A percentile compares a stretch with the other conserved stretches of the same genome.
Evolutionary conservation across 2,888 invertebrate genomes (phyloP).

Genomic region (Conus canariensis): DNA sequence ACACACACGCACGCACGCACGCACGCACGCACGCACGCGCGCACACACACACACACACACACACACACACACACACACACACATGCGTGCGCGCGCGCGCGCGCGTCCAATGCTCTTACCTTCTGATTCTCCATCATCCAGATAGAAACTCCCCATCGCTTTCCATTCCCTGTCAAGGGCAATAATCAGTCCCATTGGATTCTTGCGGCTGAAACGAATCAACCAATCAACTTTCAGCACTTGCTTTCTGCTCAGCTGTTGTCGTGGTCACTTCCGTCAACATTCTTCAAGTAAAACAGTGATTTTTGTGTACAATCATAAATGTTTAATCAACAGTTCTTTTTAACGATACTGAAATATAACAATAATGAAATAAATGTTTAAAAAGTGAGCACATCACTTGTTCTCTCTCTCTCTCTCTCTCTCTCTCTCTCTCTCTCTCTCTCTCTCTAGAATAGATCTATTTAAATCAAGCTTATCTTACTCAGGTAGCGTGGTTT

Average conservation of each 20-base stretch:
- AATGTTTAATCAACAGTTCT: no score
- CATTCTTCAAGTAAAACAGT: no score
- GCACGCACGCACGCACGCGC: background rate
- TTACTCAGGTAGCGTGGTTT: no score
- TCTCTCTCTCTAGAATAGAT: no score
- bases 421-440: no score
- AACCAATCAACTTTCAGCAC: background rate
- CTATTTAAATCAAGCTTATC: no score
- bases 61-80: conserved; percentile 9
- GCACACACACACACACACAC: no score
- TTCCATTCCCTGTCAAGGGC: background rate
- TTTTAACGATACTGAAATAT: no score
- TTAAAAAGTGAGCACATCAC: no score
- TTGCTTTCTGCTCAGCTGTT: background rate
- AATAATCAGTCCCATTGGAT: conserved; percentile 32
- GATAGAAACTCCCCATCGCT: background rate
- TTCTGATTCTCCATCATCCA: conserved; percentile 23
- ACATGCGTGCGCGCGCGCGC: background rate
- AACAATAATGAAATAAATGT: no score
- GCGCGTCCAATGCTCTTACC: background rate
- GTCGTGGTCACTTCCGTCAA: background rate
- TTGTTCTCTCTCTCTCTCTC: no score
- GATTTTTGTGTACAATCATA: no score
- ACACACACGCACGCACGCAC: conserved; percentile 15
- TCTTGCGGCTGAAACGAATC: conserved; percentile 43